phyloP scores from a whole-genome alignment of 1,140 invertebrate species.

The Drosophila aff. region DNA sequence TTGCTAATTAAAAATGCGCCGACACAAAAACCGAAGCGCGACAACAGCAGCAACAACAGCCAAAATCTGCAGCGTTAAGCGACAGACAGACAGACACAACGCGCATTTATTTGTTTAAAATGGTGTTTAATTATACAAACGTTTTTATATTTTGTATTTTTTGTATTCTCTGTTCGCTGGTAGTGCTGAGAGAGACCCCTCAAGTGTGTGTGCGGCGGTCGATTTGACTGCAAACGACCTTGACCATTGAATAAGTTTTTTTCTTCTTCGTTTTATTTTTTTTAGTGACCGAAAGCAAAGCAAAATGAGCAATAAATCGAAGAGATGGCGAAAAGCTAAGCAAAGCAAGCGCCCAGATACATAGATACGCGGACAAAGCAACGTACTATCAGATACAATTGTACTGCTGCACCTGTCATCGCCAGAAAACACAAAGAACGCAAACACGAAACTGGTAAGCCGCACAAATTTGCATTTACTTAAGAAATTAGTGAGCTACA shows the following conservation, averaged over 20 bases:
- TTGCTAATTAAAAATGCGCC: slow-evolving; percentile 78
- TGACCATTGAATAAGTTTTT: slow-evolving; percentile 79
- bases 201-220: slow-evolving; percentile 30
- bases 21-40: slow-evolving; percentile 47
- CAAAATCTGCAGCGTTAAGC: slow-evolving; percentile 33
- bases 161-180: slow-evolving; percentile 20
- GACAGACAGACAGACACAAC: slow-evolving; percentile 47
- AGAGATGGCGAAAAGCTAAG: slow-evolving; percentile 63
- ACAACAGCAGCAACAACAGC: slow-evolving; percentile 31
- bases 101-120: slow-evolving; percentile 76
- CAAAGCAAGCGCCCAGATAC: slow-evolving; percentile 40
- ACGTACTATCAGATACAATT: slow-evolving; percentile 59
- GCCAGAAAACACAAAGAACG: neutral
- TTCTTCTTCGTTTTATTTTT: slow-evolving; percentile 19
- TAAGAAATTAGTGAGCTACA: slow-evolving; percentile 63
- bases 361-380: slow-evolving; percentile 28
- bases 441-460: slow-evolving; percentile 46
- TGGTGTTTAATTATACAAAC: slow-evolving; percentile 81
- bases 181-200: slow-evolving; percentile 34
- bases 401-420: slow-evolving; percentile 66
- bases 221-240: slow-evolving; percentile 80
- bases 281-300: slow-evolving; percentile 68
- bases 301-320: slow-evolving; percentile 80
- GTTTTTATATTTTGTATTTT: slow-evolving; percentile 41
- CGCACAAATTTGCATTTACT: slow-evolving; percentile 75